Percentiles rank a stretch among this genome's conserved stretches.
These are phyloP conservation scores for Eilema caniola DNA, from an alignment of 2,888 invertebrate genomes.

Conservation along the genomic window DNA sequence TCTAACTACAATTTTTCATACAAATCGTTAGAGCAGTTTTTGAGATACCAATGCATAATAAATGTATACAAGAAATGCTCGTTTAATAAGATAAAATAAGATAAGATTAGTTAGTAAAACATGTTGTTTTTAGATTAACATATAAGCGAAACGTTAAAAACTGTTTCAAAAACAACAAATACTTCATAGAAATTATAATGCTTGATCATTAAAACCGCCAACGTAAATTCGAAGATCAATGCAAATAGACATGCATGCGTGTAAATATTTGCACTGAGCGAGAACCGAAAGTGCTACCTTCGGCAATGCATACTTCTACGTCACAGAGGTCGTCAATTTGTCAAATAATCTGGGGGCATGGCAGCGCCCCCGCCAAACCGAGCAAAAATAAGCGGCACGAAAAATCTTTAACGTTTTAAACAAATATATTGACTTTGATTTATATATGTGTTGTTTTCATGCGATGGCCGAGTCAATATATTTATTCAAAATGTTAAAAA, in stretches of 20 bases:
- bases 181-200: background rate
- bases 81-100: background rate
- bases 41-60: background rate
- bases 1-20: background rate
- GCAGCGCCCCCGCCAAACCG: no score
- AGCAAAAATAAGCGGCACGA: no score
- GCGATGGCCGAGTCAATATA: no score
- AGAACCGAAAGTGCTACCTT: background rate
- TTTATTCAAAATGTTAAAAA: no score
- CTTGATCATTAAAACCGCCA: no score
- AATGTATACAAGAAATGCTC: slow-evolving; percentile 1
- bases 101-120: background rate
- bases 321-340: background rate
- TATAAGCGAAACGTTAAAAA: background rate
- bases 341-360: no score
- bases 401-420: no score
- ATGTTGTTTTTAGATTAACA: background rate
- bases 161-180: background rate
- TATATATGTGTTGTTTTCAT: no score
- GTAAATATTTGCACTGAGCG: no score
- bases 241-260: no score
- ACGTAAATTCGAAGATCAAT: no score
- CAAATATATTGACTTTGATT: no score
- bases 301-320: background rate
- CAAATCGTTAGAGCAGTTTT: slow-evolving; percentile 1